Evolutionary conservation across 2,113 vertebrate genomes (phyloP).

Genomic region (Vimba vimba): DNA sequence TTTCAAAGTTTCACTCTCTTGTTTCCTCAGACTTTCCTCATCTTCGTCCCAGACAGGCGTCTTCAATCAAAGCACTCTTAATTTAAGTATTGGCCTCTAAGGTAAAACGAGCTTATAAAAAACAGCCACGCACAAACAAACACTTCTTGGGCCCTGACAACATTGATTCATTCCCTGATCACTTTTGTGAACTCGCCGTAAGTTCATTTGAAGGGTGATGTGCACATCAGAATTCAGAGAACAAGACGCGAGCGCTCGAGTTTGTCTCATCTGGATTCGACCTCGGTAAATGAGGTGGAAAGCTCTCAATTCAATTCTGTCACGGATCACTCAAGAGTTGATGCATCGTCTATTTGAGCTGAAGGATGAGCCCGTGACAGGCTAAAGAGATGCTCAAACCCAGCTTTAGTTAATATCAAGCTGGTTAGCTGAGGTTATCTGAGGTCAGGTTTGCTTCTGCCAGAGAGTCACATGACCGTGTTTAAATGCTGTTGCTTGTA

Average conservation of each 20-base stretch:
- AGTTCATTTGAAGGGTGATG: conserved; percentile 48
- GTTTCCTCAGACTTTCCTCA: conserved; percentile 6
- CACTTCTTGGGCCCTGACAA: conserved; percentile 1
- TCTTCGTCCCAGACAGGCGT: background rate
- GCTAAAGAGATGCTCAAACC: conserved; percentile 17
- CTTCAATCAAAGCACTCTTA: conserved; percentile 38
- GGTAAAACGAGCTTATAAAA: conserved; percentile 23
- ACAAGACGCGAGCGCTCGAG: background rate
- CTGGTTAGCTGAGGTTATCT: conserved; percentile 49
- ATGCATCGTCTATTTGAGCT: conserved; percentile 37
- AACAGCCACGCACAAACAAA: conserved; percentile 33
- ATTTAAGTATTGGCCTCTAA: conserved; percentile 27
- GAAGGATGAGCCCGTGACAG: conserved; percentile 20
- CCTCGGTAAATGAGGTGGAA: conserved; percentile 45
- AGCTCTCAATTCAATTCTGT: conserved; percentile 41
- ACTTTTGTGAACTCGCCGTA: conserved; percentile 11
- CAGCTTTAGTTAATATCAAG: background rate
- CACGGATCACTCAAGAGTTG: conserved; percentile 46
- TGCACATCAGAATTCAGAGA: conserved; percentile 39
- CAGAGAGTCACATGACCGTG: background rate
- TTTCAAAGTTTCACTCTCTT: background rate
- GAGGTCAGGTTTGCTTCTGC: conserved; percentile 3
- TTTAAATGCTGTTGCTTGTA: background rate
- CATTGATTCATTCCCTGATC: conserved; percentile 41
- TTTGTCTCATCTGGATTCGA: conserved; percentile 21